Conservation (phyloP, 2,888 invertebrate species). For the Agriopis marginaria region DNA sequence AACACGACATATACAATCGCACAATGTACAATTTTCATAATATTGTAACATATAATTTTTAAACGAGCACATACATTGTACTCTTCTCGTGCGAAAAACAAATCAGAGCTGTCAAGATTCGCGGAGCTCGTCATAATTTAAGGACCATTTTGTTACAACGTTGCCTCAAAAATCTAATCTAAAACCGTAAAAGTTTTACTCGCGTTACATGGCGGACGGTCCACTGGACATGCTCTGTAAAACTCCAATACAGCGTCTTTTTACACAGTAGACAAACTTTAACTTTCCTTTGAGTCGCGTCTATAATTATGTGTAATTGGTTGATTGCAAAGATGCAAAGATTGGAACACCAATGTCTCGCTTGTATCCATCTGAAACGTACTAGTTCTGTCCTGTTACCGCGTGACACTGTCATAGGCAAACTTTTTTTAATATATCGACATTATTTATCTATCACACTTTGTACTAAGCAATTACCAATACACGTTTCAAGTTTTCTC, state of each 20-base stretch:
- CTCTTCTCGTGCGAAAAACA: background rate
- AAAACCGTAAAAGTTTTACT: slow-evolving; percentile 15
- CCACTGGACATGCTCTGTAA: slow-evolving; percentile 18
- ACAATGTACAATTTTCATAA: too few species aligned
- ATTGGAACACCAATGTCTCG: background rate
- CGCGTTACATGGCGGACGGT: slow-evolving; percentile 17
- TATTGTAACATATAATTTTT: too few species aligned
- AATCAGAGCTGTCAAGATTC: slow-evolving; percentile 11
- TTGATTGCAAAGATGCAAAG: too few species aligned
- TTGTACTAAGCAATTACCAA: too few species aligned
- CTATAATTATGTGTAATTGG: background rate
- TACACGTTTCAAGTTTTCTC: too few species aligned
- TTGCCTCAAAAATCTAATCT: slow-evolving; percentile 21
- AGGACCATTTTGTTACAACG: slow-evolving; percentile 13
- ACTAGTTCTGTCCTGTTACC: background rate
- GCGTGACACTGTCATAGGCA: too few species aligned
- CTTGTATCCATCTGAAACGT: background rate
- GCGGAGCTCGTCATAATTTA: slow-evolving; percentile 11
- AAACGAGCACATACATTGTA: background rate
- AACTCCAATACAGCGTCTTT: background rate
- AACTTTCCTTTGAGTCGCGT: background rate
- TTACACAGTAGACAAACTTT: background rate
- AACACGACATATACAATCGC: too few species aligned
- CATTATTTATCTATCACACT: too few species aligned
- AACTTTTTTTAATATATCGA: too few species aligned